phyloP scores from a whole-genome alignment of 2,797 vertebrate species.

The Cichlasoma orientale region DNA sequence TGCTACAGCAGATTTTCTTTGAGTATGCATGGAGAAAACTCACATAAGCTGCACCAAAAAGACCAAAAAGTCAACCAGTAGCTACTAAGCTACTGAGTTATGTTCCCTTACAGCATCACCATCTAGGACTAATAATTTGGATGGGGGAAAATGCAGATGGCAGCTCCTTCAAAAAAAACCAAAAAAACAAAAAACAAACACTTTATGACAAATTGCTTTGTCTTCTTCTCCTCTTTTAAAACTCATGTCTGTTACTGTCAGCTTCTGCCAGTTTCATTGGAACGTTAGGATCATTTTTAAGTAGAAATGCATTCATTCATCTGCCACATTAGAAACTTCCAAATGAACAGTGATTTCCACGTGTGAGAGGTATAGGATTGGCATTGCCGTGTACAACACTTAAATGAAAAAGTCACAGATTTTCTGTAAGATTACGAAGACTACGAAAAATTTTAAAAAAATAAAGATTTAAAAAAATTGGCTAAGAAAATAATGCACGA shows the following conservation, averaged over 20 bases:
- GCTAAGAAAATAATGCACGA: too few relatives aligned
- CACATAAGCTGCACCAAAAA: too few relatives aligned
- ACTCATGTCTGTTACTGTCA: background rate
- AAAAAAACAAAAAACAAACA: background rate
- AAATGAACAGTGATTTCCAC: background rate
- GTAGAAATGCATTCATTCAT: background rate
- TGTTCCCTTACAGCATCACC: too few relatives aligned
- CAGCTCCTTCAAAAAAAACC: background rate
- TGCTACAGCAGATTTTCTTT: too few relatives aligned
- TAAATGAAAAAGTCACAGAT: too few relatives aligned
- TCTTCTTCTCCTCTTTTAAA: too few relatives aligned
- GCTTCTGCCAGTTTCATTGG: background rate
- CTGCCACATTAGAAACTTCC: background rate
- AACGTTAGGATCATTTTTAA: background rate
- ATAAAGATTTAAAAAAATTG: too few relatives aligned
- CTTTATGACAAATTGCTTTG: background rate
- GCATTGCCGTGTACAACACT: too few relatives aligned
- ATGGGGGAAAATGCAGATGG: background rate
- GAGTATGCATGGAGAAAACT: too few relatives aligned
- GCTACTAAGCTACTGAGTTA: background rate
- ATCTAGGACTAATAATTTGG: background rate
- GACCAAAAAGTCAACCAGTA: too few relatives aligned
- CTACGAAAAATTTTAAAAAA: too few relatives aligned
- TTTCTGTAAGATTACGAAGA: too few relatives aligned
- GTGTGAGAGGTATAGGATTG: slow-evolving; percentile 2